Base-by-base conservation (phyloP, 2,797 vertebrate species). In the Psittacula derbiana region DNA sequence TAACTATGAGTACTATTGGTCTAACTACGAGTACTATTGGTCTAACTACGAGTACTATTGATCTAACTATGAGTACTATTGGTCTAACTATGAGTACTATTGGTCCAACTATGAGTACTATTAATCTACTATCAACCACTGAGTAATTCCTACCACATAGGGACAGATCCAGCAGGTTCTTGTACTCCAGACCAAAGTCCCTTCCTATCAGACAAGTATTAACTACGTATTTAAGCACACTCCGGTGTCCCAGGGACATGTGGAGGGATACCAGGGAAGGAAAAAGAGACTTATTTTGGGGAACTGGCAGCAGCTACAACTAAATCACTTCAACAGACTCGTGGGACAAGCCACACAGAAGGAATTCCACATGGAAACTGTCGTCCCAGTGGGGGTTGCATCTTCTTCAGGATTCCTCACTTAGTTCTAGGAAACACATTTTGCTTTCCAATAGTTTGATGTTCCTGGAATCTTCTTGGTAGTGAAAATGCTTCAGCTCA, bases 1-100 rank as follows among this genome's bases (percentile, higher is more conserved):
- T 24, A 47, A 47, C 46, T 3, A 23, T 0, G 0, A 47, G 4
- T 17, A 11, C 31, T 6, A 11, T 7, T 31, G 27, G 27, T 40
- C 82, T 44, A n/a, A 80, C 50, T 6, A 16, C 0, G 0, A 27
- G 49, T 15, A 8, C 33, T 8, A 11, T 4, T 31, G 27, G 18
- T 33, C 82, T 44, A n/a, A 80, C 50, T 3, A 5, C 0, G 4
- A 40, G 38, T 40, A 40, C 38, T 40, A 40, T 40, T 40, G 38
- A 5, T 40, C 38, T 40, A 40, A 40, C 38, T 40, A 40, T 40
- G 38, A 40, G 38, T 40, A 40, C 38, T 40, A 40, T 40, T 40
- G 38, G 3, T 40, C 38, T 40, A 40, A 40, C 38, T 40, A 40
- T 5, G 38, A 40, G 38, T 18, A 12, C n/a, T 10, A 12, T 7